Conservation (phyloP, 2,888 invertebrate species). For the Volucella zonaria region DNA sequence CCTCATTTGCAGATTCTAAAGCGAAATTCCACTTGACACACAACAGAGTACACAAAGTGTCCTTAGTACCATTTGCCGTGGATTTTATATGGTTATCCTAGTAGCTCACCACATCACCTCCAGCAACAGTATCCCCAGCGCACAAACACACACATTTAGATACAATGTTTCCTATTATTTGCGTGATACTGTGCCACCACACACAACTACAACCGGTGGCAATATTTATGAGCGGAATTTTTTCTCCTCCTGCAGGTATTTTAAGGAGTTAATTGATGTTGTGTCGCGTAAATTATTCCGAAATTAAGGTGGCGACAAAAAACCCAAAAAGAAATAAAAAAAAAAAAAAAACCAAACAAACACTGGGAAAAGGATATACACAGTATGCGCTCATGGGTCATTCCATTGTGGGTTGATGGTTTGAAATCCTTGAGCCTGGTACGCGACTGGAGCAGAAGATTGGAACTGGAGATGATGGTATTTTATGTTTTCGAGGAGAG, state of each 20-base stretch:
- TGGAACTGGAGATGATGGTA: slow-evolving; percentile 32
- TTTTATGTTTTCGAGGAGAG: slow-evolving; percentile 41
- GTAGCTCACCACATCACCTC: slow-evolving; percentile 66
- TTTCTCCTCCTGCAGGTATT: slow-evolving; percentile 81
- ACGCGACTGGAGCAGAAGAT: slow-evolving; percentile 27
- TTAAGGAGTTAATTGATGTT: slow-evolving; percentile 82
- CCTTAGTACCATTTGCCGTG: slow-evolving; percentile 59
- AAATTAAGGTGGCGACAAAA: slow-evolving; percentile 80
- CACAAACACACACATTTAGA: slow-evolving; percentile 2
- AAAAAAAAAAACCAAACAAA: neutral
- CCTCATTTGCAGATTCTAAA: neutral
- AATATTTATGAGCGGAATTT: slow-evolving; percentile 68
- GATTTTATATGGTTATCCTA: slow-evolving; percentile 72
- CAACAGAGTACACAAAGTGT: slow-evolving; percentile 35
- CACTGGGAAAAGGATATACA: slow-evolving; percentile 11
- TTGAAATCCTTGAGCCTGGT: slow-evolving; percentile 61
- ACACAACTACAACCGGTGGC: slow-evolving; percentile 42
- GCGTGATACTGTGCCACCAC: slow-evolving; percentile 52
- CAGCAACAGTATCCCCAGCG: slow-evolving; percentile 44
- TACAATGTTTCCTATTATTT: slow-evolving; percentile 54
- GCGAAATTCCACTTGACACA: slow-evolving; percentile 69
- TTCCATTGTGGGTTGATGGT: slow-evolving; percentile 53
- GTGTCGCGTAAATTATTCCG: slow-evolving; percentile 82
- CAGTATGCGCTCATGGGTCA: slow-evolving; percentile 42
- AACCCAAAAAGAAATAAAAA: slow-evolving; percentile 35